phyloP scores from a whole-genome alignment of 2,113 vertebrate species.

The Tetraodon nigroviridis region DNA sequence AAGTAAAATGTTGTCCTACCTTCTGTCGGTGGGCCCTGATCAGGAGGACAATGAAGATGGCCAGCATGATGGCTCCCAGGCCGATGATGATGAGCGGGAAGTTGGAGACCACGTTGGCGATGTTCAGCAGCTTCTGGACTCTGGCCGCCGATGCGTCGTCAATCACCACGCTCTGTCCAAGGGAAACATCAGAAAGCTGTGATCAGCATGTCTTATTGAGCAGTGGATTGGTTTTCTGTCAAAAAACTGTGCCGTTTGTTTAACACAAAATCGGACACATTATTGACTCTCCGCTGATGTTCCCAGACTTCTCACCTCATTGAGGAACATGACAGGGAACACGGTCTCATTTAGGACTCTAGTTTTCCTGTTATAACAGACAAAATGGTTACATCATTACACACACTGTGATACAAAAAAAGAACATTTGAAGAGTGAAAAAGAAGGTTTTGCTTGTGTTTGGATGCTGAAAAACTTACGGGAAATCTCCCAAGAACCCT shows the following conservation, averaged over 20 bases:
- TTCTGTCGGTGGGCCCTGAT: conserved; percentile 43
- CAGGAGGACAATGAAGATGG: conserved; percentile 60
- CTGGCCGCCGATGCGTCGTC: conserved; percentile 66
- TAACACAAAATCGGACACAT: neutral
- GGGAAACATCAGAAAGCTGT: neutral
- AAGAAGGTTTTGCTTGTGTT: neutral
- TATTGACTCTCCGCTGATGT: neutral
- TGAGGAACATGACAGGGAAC: conserved; percentile 75
- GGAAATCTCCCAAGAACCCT: conserved; percentile 48
- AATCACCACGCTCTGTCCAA: conserved; percentile 67
- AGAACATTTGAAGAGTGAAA: no score
- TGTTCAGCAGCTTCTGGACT: conserved; percentile 67
- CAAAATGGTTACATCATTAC: no score
- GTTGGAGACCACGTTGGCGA: conserved; percentile 62
- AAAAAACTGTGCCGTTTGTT: no score
- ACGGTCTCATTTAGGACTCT: conserved; percentile 55
- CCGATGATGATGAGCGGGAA: conserved; percentile 68
- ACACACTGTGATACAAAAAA: no score
- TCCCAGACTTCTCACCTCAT: conserved; percentile 64
- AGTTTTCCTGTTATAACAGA: conserved; percentile 55
- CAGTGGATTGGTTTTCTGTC: no score
- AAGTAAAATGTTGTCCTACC: conserved; percentile 39
- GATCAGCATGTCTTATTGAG: neutral
- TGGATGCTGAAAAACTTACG: conserved; percentile 62
- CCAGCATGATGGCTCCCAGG: conserved; percentile 64